Percentiles rank a stretch among this genome's conserved stretches.
phyloP scores from a whole-genome alignment of 2,797 vertebrate species.

The Periophthalmus magnuspinnatus region DNA sequence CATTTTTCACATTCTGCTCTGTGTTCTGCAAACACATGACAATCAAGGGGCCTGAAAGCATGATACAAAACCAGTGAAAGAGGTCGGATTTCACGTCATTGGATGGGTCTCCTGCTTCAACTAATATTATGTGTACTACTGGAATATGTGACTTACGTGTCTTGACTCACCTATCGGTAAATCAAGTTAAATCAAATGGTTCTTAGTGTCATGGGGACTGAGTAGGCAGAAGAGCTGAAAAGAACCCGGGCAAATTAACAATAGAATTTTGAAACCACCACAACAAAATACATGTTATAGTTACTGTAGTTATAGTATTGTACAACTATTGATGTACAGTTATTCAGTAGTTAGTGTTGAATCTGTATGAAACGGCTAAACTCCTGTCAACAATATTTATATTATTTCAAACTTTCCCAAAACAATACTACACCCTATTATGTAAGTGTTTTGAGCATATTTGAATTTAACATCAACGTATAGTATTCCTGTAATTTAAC shows the following conservation, averaged over 20 bases:
- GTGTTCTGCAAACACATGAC: conserved; percentile 31
- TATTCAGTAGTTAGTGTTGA: too few relatives aligned
- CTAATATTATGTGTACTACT: conserved; percentile 7
- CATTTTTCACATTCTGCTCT: background rate
- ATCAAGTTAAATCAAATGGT: background rate
- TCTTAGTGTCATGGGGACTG: background rate
- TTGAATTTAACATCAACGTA: background rate
- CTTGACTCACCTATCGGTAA: too few relatives aligned
- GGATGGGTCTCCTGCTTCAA: background rate
- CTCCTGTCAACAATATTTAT: background rate
- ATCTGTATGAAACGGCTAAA: background rate
- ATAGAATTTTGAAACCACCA: background rate
- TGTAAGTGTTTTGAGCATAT: background rate
- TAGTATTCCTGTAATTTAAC: background rate
- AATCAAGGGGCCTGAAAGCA: conserved; percentile 38
- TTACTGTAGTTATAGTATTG: background rate
- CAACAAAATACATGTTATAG: background rate
- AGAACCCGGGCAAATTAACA: background rate
- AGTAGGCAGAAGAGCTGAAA: background rate
- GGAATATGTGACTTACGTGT: background rate
- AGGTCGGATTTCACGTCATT: conserved; percentile 13
- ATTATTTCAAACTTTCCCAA: background rate
- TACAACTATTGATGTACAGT: background rate
- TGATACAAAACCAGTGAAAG: conserved; percentile 8
- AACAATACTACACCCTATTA: background rate